Conservation (phyloP, 2,888 invertebrate genomes). For the Drosophila dives region DNA sequence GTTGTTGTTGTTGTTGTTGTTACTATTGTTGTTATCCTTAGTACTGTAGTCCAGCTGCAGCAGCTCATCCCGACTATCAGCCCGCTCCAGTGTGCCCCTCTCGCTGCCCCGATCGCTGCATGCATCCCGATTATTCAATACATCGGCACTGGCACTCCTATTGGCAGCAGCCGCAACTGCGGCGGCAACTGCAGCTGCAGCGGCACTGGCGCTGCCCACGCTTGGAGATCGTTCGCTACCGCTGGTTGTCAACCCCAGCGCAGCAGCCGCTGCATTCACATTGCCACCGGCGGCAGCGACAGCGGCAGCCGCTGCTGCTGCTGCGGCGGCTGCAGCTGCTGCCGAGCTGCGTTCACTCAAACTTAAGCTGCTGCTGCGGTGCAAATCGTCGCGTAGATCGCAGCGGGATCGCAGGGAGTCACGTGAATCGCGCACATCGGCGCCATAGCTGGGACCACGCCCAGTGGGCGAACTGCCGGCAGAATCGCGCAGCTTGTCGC, state of each 20-base stretch:
- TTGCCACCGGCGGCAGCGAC: slow-evolving; percentile 78
- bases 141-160: slow-evolving; percentile 80
- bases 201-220: slow-evolving; percentile 82
- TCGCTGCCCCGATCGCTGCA: slow-evolving; percentile 78
- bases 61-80: slow-evolving; percentile 85
- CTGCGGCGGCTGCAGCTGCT: slow-evolving; percentile 81
- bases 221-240: slow-evolving; percentile 84
- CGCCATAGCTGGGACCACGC: slow-evolving; percentile 64
- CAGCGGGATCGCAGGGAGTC: slow-evolving; percentile 78
- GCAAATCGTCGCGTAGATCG: slow-evolving; percentile 83
- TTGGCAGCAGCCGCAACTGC: slow-evolving; percentile 78
- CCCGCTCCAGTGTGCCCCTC: slow-evolving; percentile 80
- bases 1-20: slow-evolving; percentile 55
- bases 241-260: slow-evolving; percentile 76
- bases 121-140: slow-evolving; percentile 69
- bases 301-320: slow-evolving; percentile 80
- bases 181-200: slow-evolving; percentile 80
- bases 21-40: slow-evolving; percentile 81
- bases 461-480: slow-evolving; percentile 83
- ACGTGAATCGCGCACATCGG: slow-evolving; percentile 80
- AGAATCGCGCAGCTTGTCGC: slow-evolving; percentile 84
- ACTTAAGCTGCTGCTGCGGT: slow-evolving; percentile 83
- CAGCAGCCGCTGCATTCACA: slow-evolving; percentile 81
- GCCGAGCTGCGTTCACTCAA: slow-evolving; percentile 82
- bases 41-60: slow-evolving; percentile 85